phyloP scores from a whole-genome alignment of 1,140 invertebrate genomes.

The Halesus radiatus region DNA sequence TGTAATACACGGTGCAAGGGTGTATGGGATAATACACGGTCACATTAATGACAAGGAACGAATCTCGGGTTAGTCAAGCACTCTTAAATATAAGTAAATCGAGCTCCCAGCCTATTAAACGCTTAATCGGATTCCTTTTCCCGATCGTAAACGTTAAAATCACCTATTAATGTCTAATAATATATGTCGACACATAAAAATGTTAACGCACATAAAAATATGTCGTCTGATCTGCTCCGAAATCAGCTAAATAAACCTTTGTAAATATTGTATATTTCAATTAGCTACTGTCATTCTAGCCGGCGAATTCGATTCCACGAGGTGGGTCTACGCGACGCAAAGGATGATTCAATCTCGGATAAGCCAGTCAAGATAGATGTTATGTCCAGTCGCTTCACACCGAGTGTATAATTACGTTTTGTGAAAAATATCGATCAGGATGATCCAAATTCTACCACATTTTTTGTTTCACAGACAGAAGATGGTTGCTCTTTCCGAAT shows the following conservation, averaged over 20 bases:
- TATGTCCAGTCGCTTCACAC: too few species aligned
- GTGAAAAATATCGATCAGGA: too few species aligned
- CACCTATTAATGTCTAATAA: constrained; percentile 18
- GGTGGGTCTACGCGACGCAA: too few species aligned
- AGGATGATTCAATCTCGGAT: too few species aligned
- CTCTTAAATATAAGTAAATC: not conserved
- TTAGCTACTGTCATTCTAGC: constrained; percentile 23
- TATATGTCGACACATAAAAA: constrained; percentile 35
- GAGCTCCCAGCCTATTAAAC: constrained; percentile 7
- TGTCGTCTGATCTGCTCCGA: not conserved
- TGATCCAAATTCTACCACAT: too few species aligned
- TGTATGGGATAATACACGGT: not conserved
- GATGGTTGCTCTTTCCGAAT: too few species aligned
- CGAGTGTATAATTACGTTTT: too few species aligned
- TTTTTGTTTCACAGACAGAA: too few species aligned
- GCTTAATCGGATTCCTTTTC: constrained; percentile 20
- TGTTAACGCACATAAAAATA: constrained; percentile 8
- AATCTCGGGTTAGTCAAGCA: not conserved
- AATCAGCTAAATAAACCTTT: constrained; percentile 27
- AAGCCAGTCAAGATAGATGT: too few species aligned
- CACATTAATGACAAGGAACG: not conserved
- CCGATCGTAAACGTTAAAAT: constrained; percentile 6
- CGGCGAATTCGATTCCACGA: too few species aligned
- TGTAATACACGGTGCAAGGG: too few species aligned
- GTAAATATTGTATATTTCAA: constrained; percentile 45